Conservation (phyloP, 2,888 invertebrate species). For the Agriopis aurantiaria region DNA sequence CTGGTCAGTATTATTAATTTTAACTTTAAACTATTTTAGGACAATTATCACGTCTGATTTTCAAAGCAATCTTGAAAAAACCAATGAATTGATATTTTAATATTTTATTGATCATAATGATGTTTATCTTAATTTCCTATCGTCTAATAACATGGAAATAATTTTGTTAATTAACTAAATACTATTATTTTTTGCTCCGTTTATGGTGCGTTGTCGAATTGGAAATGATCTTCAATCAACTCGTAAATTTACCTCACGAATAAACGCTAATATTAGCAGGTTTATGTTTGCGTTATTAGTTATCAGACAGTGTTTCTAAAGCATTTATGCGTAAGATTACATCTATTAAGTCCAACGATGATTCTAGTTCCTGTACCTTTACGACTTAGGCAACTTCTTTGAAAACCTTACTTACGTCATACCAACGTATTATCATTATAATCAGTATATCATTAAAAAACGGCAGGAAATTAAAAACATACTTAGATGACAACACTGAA, state of each 20-base stretch:
- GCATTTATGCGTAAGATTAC: slow-evolving; percentile 3
- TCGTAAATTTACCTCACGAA: slow-evolving; percentile 35
- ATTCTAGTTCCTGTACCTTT: too few species aligned
- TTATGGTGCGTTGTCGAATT: slow-evolving; percentile 25
- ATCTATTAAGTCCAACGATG: too few species aligned
- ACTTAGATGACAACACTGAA: too few species aligned
- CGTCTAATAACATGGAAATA: slow-evolving; percentile 8
- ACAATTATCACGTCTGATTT: too few species aligned
- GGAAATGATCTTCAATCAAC: slow-evolving; percentile 38
- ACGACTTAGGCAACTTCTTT: too few species aligned
- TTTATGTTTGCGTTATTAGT: slow-evolving; percentile 40
- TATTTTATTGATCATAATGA: neutral
- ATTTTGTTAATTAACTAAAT: slow-evolving; percentile 4
- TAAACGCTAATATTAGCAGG: slow-evolving; percentile 43
- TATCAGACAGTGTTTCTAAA: slow-evolving; percentile 40
- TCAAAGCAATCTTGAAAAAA: too few species aligned
- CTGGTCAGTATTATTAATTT: too few species aligned
- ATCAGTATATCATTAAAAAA: too few species aligned
- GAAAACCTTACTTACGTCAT: too few species aligned
- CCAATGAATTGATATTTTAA: neutral
- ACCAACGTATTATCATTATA: too few species aligned
- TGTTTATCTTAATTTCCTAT: slow-evolving; percentile 16
- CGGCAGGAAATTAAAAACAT: too few species aligned
- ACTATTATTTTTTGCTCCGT: slow-evolving; percentile 3
- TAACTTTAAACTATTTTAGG: too few species aligned